phyloP scores from a whole-genome alignment of 1,140 invertebrate species.

The Zaprionus tsacasi region DNA sequence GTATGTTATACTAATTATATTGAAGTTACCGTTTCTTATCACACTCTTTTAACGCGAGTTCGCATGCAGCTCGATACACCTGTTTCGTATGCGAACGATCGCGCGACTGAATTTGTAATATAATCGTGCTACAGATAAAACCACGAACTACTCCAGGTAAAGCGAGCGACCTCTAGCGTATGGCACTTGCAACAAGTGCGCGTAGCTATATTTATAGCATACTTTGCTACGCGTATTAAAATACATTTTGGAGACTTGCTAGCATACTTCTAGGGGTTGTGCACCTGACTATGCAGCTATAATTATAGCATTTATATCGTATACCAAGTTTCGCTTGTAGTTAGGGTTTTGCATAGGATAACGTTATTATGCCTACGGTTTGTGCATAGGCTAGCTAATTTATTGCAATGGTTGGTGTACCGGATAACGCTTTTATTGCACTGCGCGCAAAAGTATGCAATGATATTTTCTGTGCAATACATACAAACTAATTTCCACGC shows the following conservation, averaged over 20 bases:
- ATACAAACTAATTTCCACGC: not conserved
- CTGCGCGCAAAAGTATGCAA: not conserved
- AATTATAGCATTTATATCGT: too few relatives aligned
- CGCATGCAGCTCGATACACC: constrained; percentile 41
- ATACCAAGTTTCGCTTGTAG: not conserved
- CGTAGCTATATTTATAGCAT: constrained; percentile 3
- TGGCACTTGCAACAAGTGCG: not conserved
- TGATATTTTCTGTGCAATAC: not conserved
- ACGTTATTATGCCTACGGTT: too few relatives aligned
- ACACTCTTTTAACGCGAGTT: constrained; percentile 14
- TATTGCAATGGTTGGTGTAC: not conserved
- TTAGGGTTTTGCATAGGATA: not conserved
- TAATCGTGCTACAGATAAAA: constrained; percentile 19
- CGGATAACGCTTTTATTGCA: not conserved
- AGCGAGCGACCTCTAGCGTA: constrained; percentile 11
- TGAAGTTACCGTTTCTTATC: constrained; percentile 56
- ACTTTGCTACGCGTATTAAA: not conserved
- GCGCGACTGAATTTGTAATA: constrained; percentile 51
- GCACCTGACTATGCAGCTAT: not conserved
- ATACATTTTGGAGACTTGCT: constrained; percentile 12
- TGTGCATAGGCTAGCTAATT: not conserved
- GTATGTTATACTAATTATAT: not conserved
- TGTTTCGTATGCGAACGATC: constrained; percentile 59
- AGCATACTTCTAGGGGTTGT: constrained; percentile 8
- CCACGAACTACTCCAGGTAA: constrained; percentile 2